These are phyloP conservation scores for Onthophagus sagittarius DNA, from an alignment of 2,888 invertebrate species.

Conservation along the genomic window DNA sequence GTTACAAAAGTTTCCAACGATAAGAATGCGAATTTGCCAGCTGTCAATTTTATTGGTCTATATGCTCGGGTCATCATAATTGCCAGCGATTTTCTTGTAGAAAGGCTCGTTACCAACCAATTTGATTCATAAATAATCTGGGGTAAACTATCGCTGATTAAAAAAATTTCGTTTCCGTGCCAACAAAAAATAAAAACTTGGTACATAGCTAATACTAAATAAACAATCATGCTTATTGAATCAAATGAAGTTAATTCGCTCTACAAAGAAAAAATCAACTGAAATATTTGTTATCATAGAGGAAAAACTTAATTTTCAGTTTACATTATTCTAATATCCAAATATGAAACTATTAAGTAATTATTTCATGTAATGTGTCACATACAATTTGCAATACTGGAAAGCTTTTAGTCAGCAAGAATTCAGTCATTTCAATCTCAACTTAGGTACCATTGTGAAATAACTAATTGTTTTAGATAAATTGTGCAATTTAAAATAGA, in stretches of 20 bases:
- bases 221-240: conserved; percentile 17
- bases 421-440: too few relatives aligned
- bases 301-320: too few relatives aligned
- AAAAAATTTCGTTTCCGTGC: conserved; percentile 28
- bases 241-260: neutral
- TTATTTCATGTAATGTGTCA: too few relatives aligned
- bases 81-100: conserved; percentile 22
- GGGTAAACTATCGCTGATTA: conserved; percentile 21
- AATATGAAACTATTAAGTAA: too few relatives aligned
- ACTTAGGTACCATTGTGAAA: too few relatives aligned
- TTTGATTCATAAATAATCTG: conserved; percentile 18
- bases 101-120: conserved; percentile 15
- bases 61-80: conserved; percentile 26
- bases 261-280: neutral
- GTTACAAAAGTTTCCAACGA: conserved; percentile 26
- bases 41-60: conserved; percentile 26
- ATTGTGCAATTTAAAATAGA: too few relatives aligned
- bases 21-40: conserved; percentile 27
- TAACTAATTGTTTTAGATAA: too few relatives aligned
- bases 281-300: neutral
- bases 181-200: conserved; percentile 29
- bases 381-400: too few relatives aligned
- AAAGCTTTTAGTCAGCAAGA: too few relatives aligned
- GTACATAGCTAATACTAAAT: conserved; percentile 23
- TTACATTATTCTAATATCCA: too few relatives aligned